A percentile compares a stretch with the other conserved stretches of the same genome.
These are phyloP conservation scores for Verasper variegatus DNA, from an alignment of 2,113 vertebrate species.

Conservation along the genomic window DNA sequence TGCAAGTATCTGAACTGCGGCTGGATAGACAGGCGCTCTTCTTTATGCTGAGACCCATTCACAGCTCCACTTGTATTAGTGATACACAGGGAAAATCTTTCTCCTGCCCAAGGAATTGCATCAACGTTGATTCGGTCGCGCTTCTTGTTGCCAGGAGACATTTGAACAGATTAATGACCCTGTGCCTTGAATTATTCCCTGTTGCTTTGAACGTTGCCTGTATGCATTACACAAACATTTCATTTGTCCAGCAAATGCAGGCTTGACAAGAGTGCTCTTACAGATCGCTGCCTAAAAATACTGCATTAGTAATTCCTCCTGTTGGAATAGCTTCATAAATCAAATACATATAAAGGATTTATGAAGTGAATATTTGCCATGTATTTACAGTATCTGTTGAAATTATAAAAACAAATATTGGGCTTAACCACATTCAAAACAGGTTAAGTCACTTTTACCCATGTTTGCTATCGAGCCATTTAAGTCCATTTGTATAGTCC, in stretches of 20 bases:
- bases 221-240: constrained; percentile 44
- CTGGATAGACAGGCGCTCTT: not conserved
- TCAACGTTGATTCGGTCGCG: constrained; percentile 32
- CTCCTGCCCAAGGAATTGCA: constrained; percentile 19
- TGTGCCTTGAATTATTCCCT: constrained; percentile 40
- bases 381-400: not conserved
- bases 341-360: not conserved
- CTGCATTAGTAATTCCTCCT: constrained; percentile 14
- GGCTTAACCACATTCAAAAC: no score
- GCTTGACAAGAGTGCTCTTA: constrained; percentile 24
- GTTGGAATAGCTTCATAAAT: not conserved
- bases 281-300: not conserved
- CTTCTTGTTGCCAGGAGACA: constrained; percentile 59
- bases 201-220: constrained; percentile 24
- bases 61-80: constrained; percentile 1
- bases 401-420: not conserved
- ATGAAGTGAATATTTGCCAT: not conserved
- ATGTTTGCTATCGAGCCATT: no score
- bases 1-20: no score
- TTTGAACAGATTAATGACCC: constrained; percentile 57
- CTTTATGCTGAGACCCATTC: not conserved
- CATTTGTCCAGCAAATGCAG: constrained; percentile 13
- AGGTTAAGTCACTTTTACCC: no score
- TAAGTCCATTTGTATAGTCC: no score
- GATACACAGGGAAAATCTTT: constrained; percentile 20